These are phyloP conservation scores for Poecilobothrus nobilitatus DNA, from an alignment of 2,888 invertebrate genomes.

Conservation along the genomic window DNA sequence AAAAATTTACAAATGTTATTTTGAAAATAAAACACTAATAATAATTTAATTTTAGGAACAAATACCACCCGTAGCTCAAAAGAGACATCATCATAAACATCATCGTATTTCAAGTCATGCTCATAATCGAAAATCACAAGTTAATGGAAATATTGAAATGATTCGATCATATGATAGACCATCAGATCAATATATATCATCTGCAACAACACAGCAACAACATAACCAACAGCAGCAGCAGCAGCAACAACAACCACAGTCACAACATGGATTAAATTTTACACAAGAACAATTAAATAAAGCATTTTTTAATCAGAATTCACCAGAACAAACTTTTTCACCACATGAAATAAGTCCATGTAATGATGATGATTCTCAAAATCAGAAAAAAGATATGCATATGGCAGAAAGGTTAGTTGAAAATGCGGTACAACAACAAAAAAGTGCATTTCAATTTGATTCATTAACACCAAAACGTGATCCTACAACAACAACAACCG, in stretches of 20 bases:
- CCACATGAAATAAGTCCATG: constrained; percentile 26
- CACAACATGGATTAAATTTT: constrained; percentile 26
- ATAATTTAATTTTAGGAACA: constrained; percentile 14
- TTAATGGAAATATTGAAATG: constrained; percentile 24
- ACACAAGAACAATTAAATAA: constrained; percentile 29
- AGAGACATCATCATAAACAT: constrained; percentile 35
- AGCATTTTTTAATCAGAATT: constrained; percentile 28
- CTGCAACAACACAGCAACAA: background rate
- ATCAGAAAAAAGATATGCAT: constrained; percentile 34
- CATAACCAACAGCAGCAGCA: no score
- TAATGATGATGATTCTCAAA: constrained; percentile 7
- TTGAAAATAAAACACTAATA: background rate
- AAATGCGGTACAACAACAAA: constrained; percentile 38
- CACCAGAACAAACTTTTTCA: constrained; percentile 27
- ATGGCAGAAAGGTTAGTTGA: constrained; percentile 44
- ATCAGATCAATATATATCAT: constrained; percentile 24
- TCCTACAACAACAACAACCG: constrained; percentile 18
- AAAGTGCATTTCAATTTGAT: constrained; percentile 43
- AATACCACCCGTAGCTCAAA: constrained; percentile 22
- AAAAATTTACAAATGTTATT: background rate
- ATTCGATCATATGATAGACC: constrained; percentile 27
- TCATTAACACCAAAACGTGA: constrained; percentile 42
- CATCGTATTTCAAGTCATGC: constrained; percentile 31
- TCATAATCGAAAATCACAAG: constrained; percentile 27
- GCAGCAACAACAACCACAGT: constrained; percentile 8